These are phyloP conservation scores for Caranx ignobilis DNA, from an alignment of 2,113 vertebrate genomes.

Conservation along the genomic window DNA sequence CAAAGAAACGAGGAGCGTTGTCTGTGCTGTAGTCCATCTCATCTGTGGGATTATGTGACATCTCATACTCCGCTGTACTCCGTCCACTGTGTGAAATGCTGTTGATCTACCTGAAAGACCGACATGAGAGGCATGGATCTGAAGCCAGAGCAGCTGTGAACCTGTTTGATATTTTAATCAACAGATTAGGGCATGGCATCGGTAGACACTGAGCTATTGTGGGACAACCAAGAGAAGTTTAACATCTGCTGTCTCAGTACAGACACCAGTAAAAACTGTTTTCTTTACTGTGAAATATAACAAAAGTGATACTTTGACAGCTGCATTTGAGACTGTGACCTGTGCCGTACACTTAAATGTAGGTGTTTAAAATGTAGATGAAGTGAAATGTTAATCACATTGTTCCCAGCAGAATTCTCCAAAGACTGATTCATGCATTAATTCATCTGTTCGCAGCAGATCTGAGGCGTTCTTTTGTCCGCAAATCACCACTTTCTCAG, in stretches of 20 bases:
- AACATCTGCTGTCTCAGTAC: slow-evolving; percentile 23
- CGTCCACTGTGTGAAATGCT: slow-evolving; percentile 19
- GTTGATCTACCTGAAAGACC: slow-evolving; percentile 25
- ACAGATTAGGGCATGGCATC: slow-evolving; percentile 12
- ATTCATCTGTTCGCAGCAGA: slow-evolving; percentile 11
- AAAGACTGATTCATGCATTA: not conserved
- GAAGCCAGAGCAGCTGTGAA: slow-evolving; percentile 34
- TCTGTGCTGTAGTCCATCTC: slow-evolving; percentile 71
- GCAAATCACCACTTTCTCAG: slow-evolving; percentile 20
- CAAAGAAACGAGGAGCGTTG: slow-evolving; percentile 66
- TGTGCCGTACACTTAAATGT: not conserved
- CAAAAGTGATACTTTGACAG: not conserved
- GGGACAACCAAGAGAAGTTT: slow-evolving; percentile 18
- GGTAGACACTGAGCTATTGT: slow-evolving; percentile 10
- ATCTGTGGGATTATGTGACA: slow-evolving; percentile 64
- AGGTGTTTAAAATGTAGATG: slow-evolving; percentile 6
- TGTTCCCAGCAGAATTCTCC: slow-evolving; percentile 11
- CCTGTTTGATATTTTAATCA: slow-evolving; percentile 48
- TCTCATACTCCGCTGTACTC: slow-evolving; percentile 36
- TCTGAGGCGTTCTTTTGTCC: slow-evolving; percentile 23
- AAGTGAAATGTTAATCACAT: slow-evolving; percentile 20
- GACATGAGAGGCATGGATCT: slow-evolving; percentile 1
- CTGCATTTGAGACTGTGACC: not conserved
- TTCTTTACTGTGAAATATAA: not conserved
- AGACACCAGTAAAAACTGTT: not conserved